phyloP scores from a whole-genome alignment of 1,140 invertebrate species.

The Chrysoperla carnea region DNA sequence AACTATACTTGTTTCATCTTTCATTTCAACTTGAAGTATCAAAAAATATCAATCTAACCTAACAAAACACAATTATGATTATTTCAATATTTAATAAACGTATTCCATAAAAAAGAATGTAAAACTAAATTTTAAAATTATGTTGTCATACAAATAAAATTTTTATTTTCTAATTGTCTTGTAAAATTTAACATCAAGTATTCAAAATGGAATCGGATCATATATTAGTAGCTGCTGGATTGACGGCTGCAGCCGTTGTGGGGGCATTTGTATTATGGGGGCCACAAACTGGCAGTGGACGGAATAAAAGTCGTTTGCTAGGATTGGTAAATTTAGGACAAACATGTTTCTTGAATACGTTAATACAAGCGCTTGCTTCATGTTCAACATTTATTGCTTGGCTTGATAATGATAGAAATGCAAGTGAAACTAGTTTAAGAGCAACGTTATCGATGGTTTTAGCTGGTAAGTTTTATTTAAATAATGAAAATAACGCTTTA shows the following conservation, averaged over 20 bases:
- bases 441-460: constrained; percentile 17
- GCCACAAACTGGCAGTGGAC: constrained; percentile 37
- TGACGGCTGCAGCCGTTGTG: constrained; percentile 55
- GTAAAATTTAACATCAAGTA: no score
- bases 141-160: no score
- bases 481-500: not conserved
- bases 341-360: constrained; percentile 74
- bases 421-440: constrained; percentile 18
- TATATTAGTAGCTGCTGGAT: constrained; percentile 47
- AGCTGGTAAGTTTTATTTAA: constrained; percentile 13
- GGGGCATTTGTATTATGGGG: constrained; percentile 66
- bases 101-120: no score
- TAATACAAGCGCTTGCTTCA: constrained; percentile 66
- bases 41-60: no score
- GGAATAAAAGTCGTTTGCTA: constrained; percentile 45
- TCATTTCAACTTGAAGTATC: no score
- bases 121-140: no score
- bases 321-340: constrained; percentile 71
- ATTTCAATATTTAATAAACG: no score
- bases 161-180: no score
- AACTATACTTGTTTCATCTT: no score
- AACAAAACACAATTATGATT: no score
- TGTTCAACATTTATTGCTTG: constrained; percentile 65
- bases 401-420: constrained; percentile 39
- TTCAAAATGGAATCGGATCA: constrained; percentile 42